Conservation (phyloP, 2,888 invertebrate genomes). For the Cephus pulcher region DNA sequence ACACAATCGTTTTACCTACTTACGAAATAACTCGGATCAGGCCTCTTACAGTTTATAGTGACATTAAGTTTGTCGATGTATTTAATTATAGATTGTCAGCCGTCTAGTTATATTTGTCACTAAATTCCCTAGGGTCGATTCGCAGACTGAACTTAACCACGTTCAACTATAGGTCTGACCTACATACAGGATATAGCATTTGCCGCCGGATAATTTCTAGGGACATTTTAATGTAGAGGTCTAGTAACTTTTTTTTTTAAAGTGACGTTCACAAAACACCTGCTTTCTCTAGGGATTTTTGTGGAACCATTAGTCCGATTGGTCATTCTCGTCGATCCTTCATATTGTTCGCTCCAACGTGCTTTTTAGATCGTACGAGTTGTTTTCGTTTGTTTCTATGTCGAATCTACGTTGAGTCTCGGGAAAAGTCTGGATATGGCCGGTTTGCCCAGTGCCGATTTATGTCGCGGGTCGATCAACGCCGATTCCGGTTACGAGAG, state of each 20-base stretch:
- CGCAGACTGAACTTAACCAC: not conserved
- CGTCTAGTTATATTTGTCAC: not conserved
- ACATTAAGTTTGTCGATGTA: not conserved
- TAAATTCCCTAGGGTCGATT: not conserved
- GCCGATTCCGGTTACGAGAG: not conserved
- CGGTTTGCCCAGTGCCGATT: not conserved
- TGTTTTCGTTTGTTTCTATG: not conserved
- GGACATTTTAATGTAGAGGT: not conserved
- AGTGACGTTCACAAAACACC: fast-evolving
- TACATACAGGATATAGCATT: not conserved
- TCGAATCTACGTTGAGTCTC: not conserved
- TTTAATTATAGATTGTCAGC: not conserved
- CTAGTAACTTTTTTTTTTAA: not conserved
- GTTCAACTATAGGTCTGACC: not conserved
- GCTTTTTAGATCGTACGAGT: not conserved
- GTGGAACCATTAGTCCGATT: not conserved
- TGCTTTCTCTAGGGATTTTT: not conserved
- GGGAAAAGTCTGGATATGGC: not conserved
- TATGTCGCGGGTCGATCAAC: not conserved
- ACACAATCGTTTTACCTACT: not conserved
- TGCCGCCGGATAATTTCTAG: not conserved
- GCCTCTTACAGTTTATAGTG: not conserved
- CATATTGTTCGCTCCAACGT: not conserved
- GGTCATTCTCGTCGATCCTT: not conserved
- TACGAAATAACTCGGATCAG: not conserved